These are phyloP conservation scores for Chelon labrosus DNA, from an alignment of 2,797 vertebrate species.

Conservation along the genomic window DNA sequence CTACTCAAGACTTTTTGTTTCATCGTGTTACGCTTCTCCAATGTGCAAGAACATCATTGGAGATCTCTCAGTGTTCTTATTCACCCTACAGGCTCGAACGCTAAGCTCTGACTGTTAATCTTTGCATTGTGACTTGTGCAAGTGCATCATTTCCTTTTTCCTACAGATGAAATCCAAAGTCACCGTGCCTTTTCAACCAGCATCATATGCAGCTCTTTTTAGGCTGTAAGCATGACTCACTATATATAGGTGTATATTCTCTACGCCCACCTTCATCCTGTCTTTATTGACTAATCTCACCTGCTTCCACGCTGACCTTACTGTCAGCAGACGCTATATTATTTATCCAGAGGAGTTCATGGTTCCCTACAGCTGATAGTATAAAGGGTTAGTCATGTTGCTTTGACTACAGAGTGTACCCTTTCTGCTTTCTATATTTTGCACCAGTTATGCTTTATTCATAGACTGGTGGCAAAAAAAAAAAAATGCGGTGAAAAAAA, in stretches of 20 bases:
- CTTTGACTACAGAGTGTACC: neutral
- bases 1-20: slow-evolving; percentile 20
- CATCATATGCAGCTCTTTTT: slow-evolving; percentile 5
- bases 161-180: slow-evolving; percentile 30
- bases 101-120: slow-evolving; percentile 12
- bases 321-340: neutral
- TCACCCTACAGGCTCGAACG: slow-evolving; percentile 6
- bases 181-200: slow-evolving; percentile 16
- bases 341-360: slow-evolving; percentile 2
- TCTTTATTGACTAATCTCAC: slow-evolving; percentile 9
- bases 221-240: slow-evolving; percentile 22
- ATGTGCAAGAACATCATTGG: neutral
- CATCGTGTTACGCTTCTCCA: slow-evolving; percentile 1
- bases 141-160: slow-evolving; percentile 8
- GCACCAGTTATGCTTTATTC: neutral
- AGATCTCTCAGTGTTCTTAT: slow-evolving; percentile 24
- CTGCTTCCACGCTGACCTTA: slow-evolving; percentile 21
- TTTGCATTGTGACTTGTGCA: neutral
- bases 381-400: slow-evolving; percentile 3
- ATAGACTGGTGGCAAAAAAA: neutral
- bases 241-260: slow-evolving; percentile 1
- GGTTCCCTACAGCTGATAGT: slow-evolving; percentile 1
- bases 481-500: neutral
- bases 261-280: neutral
- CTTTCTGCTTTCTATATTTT: neutral